These are phyloP conservation scores for Rambutsinella grinnellia DNA, from an alignment of 2,888 invertebrate genomes.

Conservation along the genomic window DNA sequence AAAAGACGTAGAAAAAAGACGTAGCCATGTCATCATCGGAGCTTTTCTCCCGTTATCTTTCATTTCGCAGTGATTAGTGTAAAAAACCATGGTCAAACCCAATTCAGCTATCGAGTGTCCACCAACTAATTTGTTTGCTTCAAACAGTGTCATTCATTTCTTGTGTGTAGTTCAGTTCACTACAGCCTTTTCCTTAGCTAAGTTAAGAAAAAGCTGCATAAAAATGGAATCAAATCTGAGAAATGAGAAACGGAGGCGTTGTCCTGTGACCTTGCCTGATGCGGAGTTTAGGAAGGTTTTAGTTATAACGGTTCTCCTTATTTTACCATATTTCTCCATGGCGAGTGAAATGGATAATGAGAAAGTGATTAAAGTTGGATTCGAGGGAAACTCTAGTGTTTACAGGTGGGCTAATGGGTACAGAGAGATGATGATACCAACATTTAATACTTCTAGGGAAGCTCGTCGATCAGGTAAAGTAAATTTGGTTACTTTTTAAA, in stretches of 20 bases:
- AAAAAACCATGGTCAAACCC: conserved; percentile 56
- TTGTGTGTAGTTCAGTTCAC: too few species aligned
- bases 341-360: conserved; percentile 4
- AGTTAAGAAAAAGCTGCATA: too few species aligned
- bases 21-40: too few species aligned
- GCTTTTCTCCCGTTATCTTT: conserved; percentile 17
- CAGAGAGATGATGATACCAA: conserved; percentile 35
- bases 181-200: too few species aligned
- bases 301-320: neutral
- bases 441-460: conserved; percentile 58
- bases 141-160: too few species aligned
- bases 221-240: neutral
- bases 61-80: conserved; percentile 16
- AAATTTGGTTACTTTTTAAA: neutral
- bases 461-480: conserved; percentile 62
- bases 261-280: neutral
- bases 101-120: conserved; percentile 26
- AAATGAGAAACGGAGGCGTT: neutral
- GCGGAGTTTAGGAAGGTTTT: neutral
- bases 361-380: conserved; percentile 15
- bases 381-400: conserved; percentile 38
- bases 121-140: neutral
- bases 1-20: too few species aligned
- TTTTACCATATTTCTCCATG: neutral
- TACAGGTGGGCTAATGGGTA: conserved; percentile 44